Percentiles rank a stretch among this genome's conserved stretches.
Conservation (phyloP, 2,888 invertebrate genomes). For the Phania funesta region DNA sequence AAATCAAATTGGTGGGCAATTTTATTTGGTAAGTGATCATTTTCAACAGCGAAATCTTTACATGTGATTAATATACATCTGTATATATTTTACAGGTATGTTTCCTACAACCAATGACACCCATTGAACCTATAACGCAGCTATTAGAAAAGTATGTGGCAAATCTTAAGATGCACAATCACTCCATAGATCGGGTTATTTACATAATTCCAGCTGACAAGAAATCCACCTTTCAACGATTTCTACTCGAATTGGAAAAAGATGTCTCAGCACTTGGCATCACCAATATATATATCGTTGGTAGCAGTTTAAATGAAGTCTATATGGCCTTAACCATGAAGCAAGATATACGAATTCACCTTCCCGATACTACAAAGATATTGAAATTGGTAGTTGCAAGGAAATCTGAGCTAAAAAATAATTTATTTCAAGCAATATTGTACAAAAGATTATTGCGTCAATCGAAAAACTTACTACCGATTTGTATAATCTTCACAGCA, state of each 20-base stretch:
- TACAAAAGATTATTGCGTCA: constrained; percentile 38
- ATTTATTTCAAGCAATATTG: background rate
- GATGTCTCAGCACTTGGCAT: constrained; percentile 14
- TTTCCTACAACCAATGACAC: constrained; percentile 1
- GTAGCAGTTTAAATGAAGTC: constrained; percentile 38
- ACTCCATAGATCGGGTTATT: constrained; percentile 34
- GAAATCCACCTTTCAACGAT: constrained; percentile 19
- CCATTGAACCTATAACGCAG: constrained; percentile 26
- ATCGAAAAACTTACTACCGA: constrained; percentile 28
- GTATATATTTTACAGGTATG: background rate
- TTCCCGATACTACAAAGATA: background rate
- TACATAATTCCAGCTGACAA: constrained; percentile 32
- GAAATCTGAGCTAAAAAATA: background rate
- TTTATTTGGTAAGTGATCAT: constrained; percentile 83
- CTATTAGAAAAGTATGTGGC: constrained; percentile 29
- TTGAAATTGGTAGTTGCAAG: constrained; percentile 3
- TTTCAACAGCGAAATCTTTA: background rate
- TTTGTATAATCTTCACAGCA: constrained; percentile 8
- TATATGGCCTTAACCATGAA: constrained; percentile 25
- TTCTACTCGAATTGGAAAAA: constrained; percentile 45
- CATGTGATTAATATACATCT: background rate
- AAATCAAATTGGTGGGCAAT: constrained; percentile 89
- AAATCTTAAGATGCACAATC: background rate
- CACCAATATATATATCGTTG: constrained; percentile 11
- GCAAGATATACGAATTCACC: background rate